Evolutionary conservation across 1,140 invertebrate genomes (phyloP).

Genomic region (Sitobion miscanthi): DNA sequence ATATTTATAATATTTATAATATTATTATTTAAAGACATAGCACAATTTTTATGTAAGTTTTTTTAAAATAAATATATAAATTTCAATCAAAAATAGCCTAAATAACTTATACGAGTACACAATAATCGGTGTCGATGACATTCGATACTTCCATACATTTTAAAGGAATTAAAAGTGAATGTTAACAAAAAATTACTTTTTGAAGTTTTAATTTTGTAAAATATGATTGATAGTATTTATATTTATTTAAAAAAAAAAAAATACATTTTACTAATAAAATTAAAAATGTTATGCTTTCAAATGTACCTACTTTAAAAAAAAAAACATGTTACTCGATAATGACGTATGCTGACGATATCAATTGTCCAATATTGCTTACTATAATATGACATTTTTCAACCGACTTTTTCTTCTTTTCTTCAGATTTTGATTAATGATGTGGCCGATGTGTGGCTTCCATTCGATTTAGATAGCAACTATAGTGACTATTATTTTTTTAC

Average conservation of each 20-base stretch:
- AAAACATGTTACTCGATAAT: neutral
- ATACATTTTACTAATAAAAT: neutral
- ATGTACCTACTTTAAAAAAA: neutral
- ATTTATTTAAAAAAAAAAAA: neutral
- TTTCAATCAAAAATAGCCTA: no score
- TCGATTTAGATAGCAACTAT: neutral
- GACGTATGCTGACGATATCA: neutral
- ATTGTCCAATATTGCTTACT: constrained; percentile 9
- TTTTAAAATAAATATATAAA: no score
- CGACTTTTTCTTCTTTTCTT: neutral
- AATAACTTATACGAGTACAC: no score
- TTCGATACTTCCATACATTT: no score
- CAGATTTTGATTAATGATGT: constrained; percentile 19
- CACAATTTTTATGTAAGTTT: no score
- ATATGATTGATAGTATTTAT: neutral
- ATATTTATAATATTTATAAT: no score
- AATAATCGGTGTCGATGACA: no score
- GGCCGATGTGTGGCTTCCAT: neutral
- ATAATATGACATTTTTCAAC: constrained; percentile 18
- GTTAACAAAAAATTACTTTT: neutral
- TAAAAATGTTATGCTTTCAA: neutral
- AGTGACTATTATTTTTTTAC: neutral
- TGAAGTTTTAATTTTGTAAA: neutral
- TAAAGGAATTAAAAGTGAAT: no score
- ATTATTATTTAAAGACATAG: no score